Evolutionary conservation across 2,113 vertebrate genomes (phyloP).

Genomic region (Erythrocercus mccallii): DNA sequence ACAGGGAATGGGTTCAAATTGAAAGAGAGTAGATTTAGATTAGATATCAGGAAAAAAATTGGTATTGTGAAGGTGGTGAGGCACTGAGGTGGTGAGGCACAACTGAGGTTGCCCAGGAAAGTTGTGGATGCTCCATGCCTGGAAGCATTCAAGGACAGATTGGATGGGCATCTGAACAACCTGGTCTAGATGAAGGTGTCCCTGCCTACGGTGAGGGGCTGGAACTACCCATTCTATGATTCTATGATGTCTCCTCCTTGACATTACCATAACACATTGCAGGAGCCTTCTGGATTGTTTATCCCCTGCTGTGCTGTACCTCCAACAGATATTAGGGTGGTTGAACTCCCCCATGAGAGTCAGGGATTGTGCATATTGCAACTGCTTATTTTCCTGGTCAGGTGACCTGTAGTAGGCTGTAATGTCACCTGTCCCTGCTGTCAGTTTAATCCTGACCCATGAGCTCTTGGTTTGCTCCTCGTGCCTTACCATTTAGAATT

Average conservation of each 20-base stretch:
- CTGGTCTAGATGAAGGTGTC: background rate
- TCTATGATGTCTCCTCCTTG: background rate
- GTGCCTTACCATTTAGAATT: background rate
- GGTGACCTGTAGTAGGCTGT: background rate
- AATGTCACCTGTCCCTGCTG: background rate
- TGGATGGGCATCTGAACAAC: background rate
- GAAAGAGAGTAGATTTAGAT: background rate
- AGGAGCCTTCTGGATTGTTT: background rate
- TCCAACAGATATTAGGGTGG: background rate
- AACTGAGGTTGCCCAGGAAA: background rate
- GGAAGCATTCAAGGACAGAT: too few species aligned
- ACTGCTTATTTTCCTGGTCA: background rate
- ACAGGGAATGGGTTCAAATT: background rate
- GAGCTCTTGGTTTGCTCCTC: background rate
- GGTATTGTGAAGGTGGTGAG: background rate
- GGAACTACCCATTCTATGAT: background rate
- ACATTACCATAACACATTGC: background rate
- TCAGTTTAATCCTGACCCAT: background rate
- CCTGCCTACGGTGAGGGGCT: fast-evolving
- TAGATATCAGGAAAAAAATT: background rate
- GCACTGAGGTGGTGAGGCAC: background rate
- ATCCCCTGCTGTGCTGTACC: background rate
- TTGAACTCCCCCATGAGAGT: background rate
- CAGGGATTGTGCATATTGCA: background rate
- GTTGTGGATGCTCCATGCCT: background rate